Conservation (phyloP, 2,113 vertebrate genomes). For the Lampris megalopsis region DNA sequence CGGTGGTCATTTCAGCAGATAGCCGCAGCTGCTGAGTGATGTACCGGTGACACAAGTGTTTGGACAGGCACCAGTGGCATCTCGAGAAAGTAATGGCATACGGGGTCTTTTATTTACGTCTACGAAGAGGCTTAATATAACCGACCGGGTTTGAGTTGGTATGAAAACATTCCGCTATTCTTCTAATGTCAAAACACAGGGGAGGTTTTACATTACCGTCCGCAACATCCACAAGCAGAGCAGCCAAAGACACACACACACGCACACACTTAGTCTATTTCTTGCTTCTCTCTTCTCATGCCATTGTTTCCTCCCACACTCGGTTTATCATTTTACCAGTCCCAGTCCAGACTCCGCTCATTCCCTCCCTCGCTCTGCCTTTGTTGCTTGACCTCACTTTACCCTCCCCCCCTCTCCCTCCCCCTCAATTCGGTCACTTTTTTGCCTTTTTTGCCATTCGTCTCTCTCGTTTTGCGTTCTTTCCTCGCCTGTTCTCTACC, state of each 20-base stretch:
- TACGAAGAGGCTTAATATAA: conserved; percentile 48
- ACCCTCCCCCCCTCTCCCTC: conserved; percentile 1
- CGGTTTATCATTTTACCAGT: conserved; percentile 68
- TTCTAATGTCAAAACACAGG: conserved; percentile 75
- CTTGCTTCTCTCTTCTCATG: conserved; percentile 35
- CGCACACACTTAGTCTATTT: not conserved
- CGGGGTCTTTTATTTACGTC: conserved; percentile 48
- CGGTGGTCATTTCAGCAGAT: not conserved
- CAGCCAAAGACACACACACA: conserved; percentile 41
- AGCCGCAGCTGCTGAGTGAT: not conserved
- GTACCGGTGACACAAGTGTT: not conserved
- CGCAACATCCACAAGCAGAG: conserved; percentile 63
- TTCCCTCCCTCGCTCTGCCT: conserved; percentile 28
- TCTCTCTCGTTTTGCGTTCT: not conserved
- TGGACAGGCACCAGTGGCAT: conserved; percentile 21
- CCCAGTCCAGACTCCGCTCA: conserved; percentile 41
- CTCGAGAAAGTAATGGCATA: conserved; percentile 50
- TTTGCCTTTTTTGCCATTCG: not conserved
- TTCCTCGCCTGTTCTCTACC: not conserved
- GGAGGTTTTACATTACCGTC: conserved; percentile 69
- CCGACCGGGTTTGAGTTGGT: conserved; percentile 49
- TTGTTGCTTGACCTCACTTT: conserved; percentile 20
- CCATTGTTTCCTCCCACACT: conserved; percentile 51
- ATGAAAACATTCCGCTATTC: conserved; percentile 69
- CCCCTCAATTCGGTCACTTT: not conserved